Evolutionary conservation across 2,888 invertebrate species (phyloP).

Genomic region (Disparrhopalites patrizii): DNA sequence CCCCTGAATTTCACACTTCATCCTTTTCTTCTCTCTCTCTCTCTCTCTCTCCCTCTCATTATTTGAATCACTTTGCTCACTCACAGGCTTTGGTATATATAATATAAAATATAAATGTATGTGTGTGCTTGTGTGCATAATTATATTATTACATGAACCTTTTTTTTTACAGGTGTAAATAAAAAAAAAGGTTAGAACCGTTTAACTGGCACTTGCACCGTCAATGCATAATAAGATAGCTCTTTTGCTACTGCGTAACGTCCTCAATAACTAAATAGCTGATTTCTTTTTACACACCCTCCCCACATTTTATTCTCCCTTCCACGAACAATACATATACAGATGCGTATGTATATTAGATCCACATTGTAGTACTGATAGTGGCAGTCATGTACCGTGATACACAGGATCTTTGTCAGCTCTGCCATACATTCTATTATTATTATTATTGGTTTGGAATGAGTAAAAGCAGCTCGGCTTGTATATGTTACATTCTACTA

Average conservation of each 20-base stretch:
- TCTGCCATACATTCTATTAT: too few species aligned
- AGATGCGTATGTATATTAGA: too few species aligned
- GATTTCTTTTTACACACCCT: slow-evolving; percentile 8
- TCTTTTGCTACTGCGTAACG: slow-evolving; percentile 11
- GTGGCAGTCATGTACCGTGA: too few species aligned
- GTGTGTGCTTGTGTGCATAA: background rate
- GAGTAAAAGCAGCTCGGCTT: too few species aligned
- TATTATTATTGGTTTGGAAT: too few species aligned
- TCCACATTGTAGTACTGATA: too few species aligned
- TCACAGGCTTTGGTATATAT: too few species aligned
- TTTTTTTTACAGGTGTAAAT: background rate
- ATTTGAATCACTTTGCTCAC: background rate
- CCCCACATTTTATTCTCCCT: too few species aligned
- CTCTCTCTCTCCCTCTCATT: background rate
- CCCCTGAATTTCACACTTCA: background rate
- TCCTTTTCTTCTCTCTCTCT: background rate
- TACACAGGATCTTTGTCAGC: too few species aligned
- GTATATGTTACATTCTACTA: too few species aligned
- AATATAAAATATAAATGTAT: too few species aligned
- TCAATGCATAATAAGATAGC: slow-evolving; percentile 1
- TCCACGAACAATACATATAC: too few species aligned
- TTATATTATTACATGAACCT: background rate
- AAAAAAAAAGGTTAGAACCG: background rate
- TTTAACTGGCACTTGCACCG: background rate
- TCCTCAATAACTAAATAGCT: slow-evolving; percentile 16